Percentiles rank a stretch among this genome's conserved stretches.
Evolutionary conservation across 2,113 vertebrate genomes (phyloP).

Genomic region (Oncorhynchus kisutch): DNA sequence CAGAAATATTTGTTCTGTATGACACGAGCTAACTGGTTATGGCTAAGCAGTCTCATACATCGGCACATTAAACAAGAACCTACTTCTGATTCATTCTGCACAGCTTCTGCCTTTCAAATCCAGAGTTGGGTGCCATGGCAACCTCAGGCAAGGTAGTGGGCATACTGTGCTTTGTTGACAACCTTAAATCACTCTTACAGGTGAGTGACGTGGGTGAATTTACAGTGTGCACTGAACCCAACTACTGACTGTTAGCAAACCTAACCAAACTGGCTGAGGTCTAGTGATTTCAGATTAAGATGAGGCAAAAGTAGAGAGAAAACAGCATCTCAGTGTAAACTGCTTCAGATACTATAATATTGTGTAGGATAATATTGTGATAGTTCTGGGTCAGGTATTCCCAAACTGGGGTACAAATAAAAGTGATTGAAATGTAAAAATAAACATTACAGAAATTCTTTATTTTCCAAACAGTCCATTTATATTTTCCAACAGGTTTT

Average conservation of each 20-base stretch:
- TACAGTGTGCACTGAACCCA: too few species aligned
- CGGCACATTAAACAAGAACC: too few species aligned
- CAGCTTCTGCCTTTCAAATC: conserved; percentile 22
- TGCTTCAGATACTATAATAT: too few species aligned
- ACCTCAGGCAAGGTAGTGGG: conserved; percentile 15
- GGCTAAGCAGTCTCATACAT: too few species aligned
- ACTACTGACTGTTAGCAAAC: conserved; percentile 11
- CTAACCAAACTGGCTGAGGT: conserved; percentile 15
- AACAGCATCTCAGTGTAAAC: conserved; percentile 27
- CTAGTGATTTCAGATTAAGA: background rate
- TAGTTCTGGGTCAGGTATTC: too few species aligned
- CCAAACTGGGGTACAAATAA: too few species aligned
- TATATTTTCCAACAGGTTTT: too few species aligned
- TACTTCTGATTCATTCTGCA: too few species aligned
- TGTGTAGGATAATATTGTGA: too few species aligned
- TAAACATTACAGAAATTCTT: too few species aligned
- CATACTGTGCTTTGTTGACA: conserved; percentile 42
- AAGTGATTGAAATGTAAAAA: too few species aligned
- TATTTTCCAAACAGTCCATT: too few species aligned
- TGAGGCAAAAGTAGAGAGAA: background rate
- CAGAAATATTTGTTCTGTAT: background rate
- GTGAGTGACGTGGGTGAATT: background rate
- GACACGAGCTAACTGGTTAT: background rate
- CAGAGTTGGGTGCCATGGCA: conserved; percentile 38
- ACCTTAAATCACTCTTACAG: conserved; percentile 10